Percentiles rank a stretch among this genome's conserved stretches.
These are phyloP conservation scores for Sebastes nivosus DNA, from an alignment of 2,797 vertebrate species.

Conservation along the genomic window DNA sequence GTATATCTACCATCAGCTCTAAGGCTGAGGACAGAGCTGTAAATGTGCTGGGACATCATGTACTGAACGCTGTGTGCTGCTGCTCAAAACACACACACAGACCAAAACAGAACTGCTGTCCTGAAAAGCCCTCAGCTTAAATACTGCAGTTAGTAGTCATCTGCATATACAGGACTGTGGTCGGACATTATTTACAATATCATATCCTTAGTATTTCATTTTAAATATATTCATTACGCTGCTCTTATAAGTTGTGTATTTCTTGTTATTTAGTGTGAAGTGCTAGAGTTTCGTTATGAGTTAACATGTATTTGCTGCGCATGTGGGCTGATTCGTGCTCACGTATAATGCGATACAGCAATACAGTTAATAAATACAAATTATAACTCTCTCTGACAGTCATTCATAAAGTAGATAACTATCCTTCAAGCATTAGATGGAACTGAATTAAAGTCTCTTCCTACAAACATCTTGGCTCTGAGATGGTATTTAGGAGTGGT, in stretches of 20 bases:
- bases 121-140: neutral
- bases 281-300: neutral
- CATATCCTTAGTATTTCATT: neutral
- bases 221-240: neutral
- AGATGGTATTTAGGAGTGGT: no score
- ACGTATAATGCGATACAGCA: neutral
- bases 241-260: neutral
- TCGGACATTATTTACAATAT: neutral
- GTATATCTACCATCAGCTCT: neutral
- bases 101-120: neutral
- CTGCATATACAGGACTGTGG: neutral
- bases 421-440: no score
- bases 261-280: neutral
- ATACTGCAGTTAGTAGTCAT: neutral
- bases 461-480: no score
- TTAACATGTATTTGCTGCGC: neutral
- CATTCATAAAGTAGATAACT: no score
- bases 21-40: slow-evolving; percentile 20
- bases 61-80: slow-evolving; percentile 53
- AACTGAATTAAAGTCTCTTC: no score
- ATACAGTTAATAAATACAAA: neutral
- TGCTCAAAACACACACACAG: slow-evolving; percentile 7
- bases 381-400: no score
- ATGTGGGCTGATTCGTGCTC: neutral
- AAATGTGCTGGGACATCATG: slow-evolving; percentile 51